Base-by-base conservation (phyloP, 2,888 invertebrate species). In the Nymphalis polychloros region DNA sequence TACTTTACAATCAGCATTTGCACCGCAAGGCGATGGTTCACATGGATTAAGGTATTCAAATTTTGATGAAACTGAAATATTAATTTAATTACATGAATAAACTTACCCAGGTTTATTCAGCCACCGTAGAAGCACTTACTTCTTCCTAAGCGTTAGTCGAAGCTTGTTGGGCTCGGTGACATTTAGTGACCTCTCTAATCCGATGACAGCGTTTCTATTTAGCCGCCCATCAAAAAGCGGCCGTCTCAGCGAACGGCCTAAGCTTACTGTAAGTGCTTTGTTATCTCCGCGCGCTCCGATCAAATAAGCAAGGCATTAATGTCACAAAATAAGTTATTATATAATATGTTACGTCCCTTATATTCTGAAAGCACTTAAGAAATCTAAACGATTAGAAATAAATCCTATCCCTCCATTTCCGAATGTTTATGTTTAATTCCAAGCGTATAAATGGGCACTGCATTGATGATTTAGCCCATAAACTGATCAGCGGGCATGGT, bases 1-100 rank as follows among this genome's bases (percentile, higher is more conserved):
- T 79, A 95, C 95, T 83, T 94, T 94, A 83, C 96, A 96, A 75
- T 94, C 93, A n/a, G 96, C 95, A 85, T 96, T 96, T 48, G 93
- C 84, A 73, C 95, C 95, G 86, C 95, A 95, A 71, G 95, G 95
- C 55, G 94, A 93, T 69, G 94, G 94, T 74, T 93, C 92, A 80
- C 95, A 95, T 67, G 95, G 95, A 77, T 92, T 92, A 80, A 92
- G 82, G 80, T 86, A 89, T 84, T 92, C 92, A 77, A 83, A 77
- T 79, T 84, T 82, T 80, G 84, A 81, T 66, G 89, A 86, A 85
- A 86, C 92, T 93, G 93, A 90, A 93, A 92, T 83, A 77, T 83
- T 80, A 80, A 83, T 82, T 76, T 76, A 81, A 81, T 78, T 82
- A 68, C 75, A 83, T 87, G 75, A 86, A 84, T 81, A 82, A 74